Conservation (phyloP, 2,113 vertebrate species). For the Tinamus guttatus region DNA sequence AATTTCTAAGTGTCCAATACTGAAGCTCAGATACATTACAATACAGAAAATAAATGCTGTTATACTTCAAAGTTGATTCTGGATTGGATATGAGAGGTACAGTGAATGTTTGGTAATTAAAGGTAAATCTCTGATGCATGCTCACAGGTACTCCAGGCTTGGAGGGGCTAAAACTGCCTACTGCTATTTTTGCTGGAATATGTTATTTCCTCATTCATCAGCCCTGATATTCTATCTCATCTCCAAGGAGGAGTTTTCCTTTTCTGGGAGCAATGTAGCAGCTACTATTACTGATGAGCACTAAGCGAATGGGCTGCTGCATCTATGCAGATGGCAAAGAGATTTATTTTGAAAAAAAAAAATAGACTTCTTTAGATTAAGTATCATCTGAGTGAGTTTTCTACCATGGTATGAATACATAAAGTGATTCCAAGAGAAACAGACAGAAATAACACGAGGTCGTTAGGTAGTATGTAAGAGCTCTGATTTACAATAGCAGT, state of each 20-base stretch:
- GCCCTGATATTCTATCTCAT: not conserved
- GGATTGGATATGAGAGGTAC: not conserved
- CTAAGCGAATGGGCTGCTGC: not conserved
- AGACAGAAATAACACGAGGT: not conserved
- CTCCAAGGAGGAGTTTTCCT: not conserved
- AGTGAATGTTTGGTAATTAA: not conserved
- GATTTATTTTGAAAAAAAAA: conserved; percentile 5
- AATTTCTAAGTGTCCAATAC: not conserved
- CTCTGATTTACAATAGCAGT: not conserved
- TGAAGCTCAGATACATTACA: not conserved
- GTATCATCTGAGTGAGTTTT: not conserved
- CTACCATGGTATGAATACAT: not conserved
- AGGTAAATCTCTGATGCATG: not conserved
- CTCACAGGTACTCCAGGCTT: not conserved
- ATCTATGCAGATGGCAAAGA: not conserved
- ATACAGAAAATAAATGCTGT: not conserved
- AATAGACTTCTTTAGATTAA: not conserved
- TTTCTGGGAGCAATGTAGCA: not conserved
- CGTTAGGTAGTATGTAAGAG: not conserved
- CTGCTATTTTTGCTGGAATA: not conserved
- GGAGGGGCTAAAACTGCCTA: not conserved
- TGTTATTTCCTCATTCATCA: not conserved
- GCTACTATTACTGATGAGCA: not conserved
- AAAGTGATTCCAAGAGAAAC: not conserved
- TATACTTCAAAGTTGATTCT: not conserved